Evolutionary conservation across 2,113 vertebrate species (phyloP).

Genomic region (Sigmodon hispidus): DNA sequence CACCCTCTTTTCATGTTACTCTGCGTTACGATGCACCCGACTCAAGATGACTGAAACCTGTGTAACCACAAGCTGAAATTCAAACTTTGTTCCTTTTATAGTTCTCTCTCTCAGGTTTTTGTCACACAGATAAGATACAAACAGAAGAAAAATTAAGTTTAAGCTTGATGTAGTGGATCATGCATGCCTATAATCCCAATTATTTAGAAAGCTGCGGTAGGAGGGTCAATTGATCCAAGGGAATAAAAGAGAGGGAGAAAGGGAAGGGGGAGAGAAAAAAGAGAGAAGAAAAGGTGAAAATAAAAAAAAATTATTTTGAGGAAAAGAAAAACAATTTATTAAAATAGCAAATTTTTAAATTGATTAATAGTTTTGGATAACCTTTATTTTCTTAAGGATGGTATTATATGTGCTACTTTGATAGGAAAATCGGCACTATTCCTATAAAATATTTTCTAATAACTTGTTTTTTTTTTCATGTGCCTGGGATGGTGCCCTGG

Average conservation of each 20-base stretch:
- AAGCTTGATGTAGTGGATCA: no score
- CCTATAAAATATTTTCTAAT: not conserved
- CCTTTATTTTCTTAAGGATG: not conserved
- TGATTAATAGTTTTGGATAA: not conserved
- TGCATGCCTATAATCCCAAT: not conserved
- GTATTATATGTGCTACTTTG: not conserved
- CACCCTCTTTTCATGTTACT: not conserved
- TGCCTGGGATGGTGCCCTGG: not conserved
- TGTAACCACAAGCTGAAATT: not conserved
- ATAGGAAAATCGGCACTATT: not conserved
- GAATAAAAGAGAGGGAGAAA: no score
- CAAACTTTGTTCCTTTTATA: not conserved
- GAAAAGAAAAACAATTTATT: not conserved
- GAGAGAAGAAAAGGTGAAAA: not conserved
- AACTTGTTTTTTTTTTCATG: not conserved
- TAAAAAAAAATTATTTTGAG: not conserved
- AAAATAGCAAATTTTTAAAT: slow-evolving; percentile 33
- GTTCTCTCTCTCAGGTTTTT: not conserved
- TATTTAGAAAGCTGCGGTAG: not conserved
- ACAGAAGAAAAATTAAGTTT: not conserved
- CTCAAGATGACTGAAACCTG: not conserved
- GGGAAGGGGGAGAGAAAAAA: not conserved
- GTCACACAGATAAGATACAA: not conserved
- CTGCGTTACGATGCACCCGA: not conserved
- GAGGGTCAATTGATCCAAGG: no score